These are phyloP conservation scores for Regulus satrapa DNA, from an alignment of 2,113 vertebrate genomes.

Conservation along the genomic window DNA sequence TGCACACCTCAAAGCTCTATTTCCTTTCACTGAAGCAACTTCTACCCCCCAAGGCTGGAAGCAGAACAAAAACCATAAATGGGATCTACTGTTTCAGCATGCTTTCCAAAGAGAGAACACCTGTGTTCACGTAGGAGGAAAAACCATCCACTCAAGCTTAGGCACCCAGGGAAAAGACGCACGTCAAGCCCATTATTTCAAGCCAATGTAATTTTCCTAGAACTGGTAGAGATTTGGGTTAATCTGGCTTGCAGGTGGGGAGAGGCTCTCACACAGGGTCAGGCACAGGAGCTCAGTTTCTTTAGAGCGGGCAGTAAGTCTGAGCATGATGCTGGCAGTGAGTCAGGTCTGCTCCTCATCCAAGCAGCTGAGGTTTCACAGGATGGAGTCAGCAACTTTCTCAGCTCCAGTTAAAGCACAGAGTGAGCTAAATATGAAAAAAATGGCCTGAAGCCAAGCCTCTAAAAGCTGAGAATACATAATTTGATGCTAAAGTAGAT, in stretches of 20 bases:
- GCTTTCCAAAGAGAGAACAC: neutral
- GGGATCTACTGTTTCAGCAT: neutral
- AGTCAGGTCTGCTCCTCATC: neutral
- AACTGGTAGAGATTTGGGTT: neutral
- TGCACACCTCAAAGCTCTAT: fast-evolving
- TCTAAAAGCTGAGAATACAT: neutral
- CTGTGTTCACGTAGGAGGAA: neutral
- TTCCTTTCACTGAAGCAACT: neutral
- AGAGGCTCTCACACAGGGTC: neutral
- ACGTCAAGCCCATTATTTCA: neutral
- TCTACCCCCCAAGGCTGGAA: neutral
- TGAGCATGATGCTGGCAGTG: fast-evolving
- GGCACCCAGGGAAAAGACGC: neutral
- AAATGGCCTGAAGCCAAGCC: neutral
- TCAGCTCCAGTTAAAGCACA: neutral
- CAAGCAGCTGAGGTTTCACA: neutral
- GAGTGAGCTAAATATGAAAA: neutral
- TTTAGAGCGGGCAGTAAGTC: neutral
- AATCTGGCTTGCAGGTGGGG: neutral
- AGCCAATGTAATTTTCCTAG: neutral
- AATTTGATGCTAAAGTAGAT: neutral
- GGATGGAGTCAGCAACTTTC: neutral
- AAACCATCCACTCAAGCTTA: neutral
- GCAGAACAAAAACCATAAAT: neutral
- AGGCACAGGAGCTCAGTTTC: neutral